Base-by-base conservation (phyloP, 2,113 vertebrate species). In the Plectropomus leopardus region DNA sequence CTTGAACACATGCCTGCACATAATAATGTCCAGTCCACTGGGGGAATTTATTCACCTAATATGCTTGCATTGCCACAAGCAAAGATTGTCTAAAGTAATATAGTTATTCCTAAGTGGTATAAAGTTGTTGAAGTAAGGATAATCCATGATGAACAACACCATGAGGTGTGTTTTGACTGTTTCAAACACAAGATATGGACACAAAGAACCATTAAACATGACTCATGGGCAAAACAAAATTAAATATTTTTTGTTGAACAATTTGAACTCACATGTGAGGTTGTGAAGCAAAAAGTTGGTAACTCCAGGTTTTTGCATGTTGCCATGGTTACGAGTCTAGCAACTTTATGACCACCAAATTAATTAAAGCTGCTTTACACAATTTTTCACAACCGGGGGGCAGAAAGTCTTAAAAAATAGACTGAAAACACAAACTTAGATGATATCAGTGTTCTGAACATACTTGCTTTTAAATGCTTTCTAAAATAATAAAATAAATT, bases 31-130 rank as follows among this genome's bases (percentile, higher is more conserved):
- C 59, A 1, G 76, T 85, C 86, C 82, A 66, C 82, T 66, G 83
- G 88, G 89, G 76, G 76, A 87, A 86, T 85, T 81, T 86, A 82
- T 88, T 91, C 87, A 82, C 74, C 82, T 86, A 85, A 87, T 82
- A 76, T 78, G 76, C 84, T 82, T 88, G 59, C 79, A 78, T 54
- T 80, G 79, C 87, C 87, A 85, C 77, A 84, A 81, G 83, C 77
- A 78, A 80, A 80, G 77, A 60, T 75, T 80, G 66, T 85, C 64
- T 71, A 60, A 76, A 78, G 61, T 65, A 78, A 87, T 86, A 54
- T 76, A 78, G 76, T 67, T 77, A 86, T 78, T 80, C 58, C 67
- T 79, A 72, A 85, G 58, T 64, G 45, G 44, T 72, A 40, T 71
- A 24, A 80, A 70, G 61, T 76, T 70, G 57, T 53, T 50, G 77